Base-by-base conservation (phyloP, 2,888 invertebrate species). In the Eledone cirrhosa region DNA sequence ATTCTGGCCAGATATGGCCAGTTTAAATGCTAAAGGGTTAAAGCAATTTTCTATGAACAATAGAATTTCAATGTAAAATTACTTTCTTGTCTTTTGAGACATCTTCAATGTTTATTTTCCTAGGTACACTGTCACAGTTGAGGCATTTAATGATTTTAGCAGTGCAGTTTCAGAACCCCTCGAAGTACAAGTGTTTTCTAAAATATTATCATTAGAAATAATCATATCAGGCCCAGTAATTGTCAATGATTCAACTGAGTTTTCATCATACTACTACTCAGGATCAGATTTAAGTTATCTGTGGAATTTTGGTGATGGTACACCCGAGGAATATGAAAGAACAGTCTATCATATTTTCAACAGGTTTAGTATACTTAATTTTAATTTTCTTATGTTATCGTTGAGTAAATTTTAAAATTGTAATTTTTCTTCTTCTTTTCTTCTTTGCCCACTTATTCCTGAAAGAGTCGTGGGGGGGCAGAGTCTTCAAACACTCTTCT, bases 291-390 rank as follows among this genome's bases (percentile, higher is more conserved):
- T 89, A n/a, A 87, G 82, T 65, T 88, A 86, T 79, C 85, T 83
- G 5, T 90, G 90, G 90, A 81, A 87, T 78, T 90, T 90, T 82
- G 90, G 89, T 13, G 90, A 90, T 82, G 87, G 87, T 14, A 80
- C 85, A 5, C 79, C 78, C 0, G 31, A 81, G 27, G 69, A 78
- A n/a, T 82, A 80, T 1, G 80, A 80, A 13, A 31, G 29, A 13
- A 77, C 79, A 22, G 78, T 84, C 29, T 79, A 80, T 14, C 86
- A 88, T 78, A 84, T 79, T 47, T 88, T 81, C 78, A 80, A 77
- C 41, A 84, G 82, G 88, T 88, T 80, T 41, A 41, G 41, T 41
- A 41, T 41, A 41, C 11, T 11, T 41, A 8, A 41, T 41, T 41
- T 41, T 41, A 2, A 41, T 41, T 41, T 41, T 41, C 11, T 41